Percentiles rank a stretch among this genome's conserved stretches.
Evolutionary conservation across 2,888 invertebrate genomes (phyloP).

Genomic region (Tipula helvola): DNA sequence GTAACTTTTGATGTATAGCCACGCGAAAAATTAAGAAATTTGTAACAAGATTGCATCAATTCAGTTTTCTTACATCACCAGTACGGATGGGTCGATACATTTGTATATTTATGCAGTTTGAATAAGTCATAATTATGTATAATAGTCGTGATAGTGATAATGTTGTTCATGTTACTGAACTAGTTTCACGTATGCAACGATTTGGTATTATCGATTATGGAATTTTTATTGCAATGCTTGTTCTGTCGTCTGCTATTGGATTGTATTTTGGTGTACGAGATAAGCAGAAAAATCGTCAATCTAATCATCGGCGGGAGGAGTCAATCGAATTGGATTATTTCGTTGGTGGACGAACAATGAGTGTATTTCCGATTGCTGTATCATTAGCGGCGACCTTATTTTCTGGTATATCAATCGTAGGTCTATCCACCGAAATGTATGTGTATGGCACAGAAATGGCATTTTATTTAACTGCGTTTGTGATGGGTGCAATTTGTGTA

Average conservation of each 20-base stretch:
- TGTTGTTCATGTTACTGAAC: not conserved
- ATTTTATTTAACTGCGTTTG: constrained; percentile 37
- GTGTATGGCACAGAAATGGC: constrained; percentile 63
- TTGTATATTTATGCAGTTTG: too few relatives aligned
- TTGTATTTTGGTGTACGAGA: not conserved
- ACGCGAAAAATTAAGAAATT: too few relatives aligned
- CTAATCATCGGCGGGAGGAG: not conserved
- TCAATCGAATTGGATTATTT: not conserved
- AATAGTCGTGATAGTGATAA: not conserved
- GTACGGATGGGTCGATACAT: too few relatives aligned
- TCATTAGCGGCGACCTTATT: constrained; percentile 41
- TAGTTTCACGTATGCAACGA: not conserved
- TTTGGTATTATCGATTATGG: not conserved
- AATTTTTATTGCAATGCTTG: not conserved
- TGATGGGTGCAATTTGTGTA: constrained; percentile 22
- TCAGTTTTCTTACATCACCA: too few relatives aligned
- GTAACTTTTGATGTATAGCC: too few relatives aligned
- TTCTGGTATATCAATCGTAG: constrained; percentile 62
- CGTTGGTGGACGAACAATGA: not conserved
- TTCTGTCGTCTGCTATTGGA: not conserved
- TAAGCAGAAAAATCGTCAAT: not conserved
- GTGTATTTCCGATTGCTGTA: constrained; percentile 11
- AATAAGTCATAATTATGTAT: too few relatives aligned
- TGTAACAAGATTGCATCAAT: too few relatives aligned
- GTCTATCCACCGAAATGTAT: constrained; percentile 66